Evolutionary conservation across 1,140 invertebrate genomes (phyloP).

Genomic region (Bombus consobrinus): DNA sequence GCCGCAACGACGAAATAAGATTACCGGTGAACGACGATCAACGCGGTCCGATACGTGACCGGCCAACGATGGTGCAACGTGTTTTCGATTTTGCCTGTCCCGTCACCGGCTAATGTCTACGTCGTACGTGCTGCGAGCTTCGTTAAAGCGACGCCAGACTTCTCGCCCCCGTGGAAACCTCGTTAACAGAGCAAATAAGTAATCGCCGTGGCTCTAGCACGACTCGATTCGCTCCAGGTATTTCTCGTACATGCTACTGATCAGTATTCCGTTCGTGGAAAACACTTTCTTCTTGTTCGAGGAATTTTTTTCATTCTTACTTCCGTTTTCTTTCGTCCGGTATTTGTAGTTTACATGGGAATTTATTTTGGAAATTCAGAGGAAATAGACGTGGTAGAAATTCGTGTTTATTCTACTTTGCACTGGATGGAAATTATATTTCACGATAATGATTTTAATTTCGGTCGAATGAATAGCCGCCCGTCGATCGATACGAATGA

Average conservation of each 20-base stretch:
- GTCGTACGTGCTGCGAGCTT: conserved; percentile 24
- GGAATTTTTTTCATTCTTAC: not conserved
- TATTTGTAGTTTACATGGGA: not conserved
- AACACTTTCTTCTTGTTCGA: not conserved
- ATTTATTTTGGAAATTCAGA: not conserved
- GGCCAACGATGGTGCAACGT: not conserved
- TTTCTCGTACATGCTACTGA: not conserved
- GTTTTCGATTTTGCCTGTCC: conserved; percentile 37
- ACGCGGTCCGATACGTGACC: conserved; percentile 42
- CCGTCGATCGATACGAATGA: not conserved
- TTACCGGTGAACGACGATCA: conserved; percentile 33
- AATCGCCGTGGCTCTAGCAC: not conserved
- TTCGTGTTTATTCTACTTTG: not conserved
- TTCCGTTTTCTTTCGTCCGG: not conserved
- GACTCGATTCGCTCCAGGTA: not conserved
- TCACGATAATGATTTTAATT: conserved; percentile 7
- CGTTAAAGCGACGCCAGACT: conserved; percentile 5
- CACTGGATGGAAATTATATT: not conserved
- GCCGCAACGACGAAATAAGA: conserved; percentile 38
- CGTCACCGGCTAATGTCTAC: not conserved
- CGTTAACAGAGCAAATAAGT: conserved; percentile 4
- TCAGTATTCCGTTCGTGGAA: conserved; percentile 3
- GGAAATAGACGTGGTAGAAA: not conserved
- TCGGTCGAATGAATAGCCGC: not conserved
- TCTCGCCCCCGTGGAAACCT: not conserved